A percentile compares a stretch with the other conserved stretches of the same genome.
These are phyloP conservation scores for Drosophila sechellia DNA, from an alignment of 1,140 invertebrate genomes.

Conservation along the genomic window DNA sequence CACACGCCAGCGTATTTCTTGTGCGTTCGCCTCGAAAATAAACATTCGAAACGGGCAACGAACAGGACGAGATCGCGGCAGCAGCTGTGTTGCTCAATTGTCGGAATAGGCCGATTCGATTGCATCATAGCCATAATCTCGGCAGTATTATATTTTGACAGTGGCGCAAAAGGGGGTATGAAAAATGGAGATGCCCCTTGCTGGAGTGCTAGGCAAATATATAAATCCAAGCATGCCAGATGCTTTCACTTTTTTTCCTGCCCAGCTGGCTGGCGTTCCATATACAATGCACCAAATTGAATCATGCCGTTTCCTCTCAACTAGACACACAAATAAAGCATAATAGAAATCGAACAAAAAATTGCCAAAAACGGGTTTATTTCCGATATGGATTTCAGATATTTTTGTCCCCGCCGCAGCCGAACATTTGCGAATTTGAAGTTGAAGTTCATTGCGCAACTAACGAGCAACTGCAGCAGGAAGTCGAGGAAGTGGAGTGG, in stretches of 20 bases:
- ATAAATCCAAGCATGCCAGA: conserved; percentile 12
- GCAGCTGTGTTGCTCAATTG: conserved; percentile 50
- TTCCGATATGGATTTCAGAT: conserved; percentile 63
- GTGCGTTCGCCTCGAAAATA: conserved; percentile 45
- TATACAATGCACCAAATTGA: conserved; percentile 51
- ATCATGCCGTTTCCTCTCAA: conserved; percentile 63
- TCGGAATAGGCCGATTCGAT: conserved; percentile 49
- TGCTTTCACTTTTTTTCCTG: conserved; percentile 72
- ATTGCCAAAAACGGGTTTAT: conserved; percentile 60
- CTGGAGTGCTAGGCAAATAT: conserved; percentile 41
- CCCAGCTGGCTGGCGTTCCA: conserved; percentile 13
- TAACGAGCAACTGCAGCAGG: conserved; percentile 56
- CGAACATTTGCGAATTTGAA: conserved; percentile 37
- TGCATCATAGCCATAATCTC: conserved; percentile 55
- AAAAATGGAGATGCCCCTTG: conserved; percentile 37
- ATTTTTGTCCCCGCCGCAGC: conserved; percentile 43
- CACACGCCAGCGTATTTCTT: conserved; percentile 38
- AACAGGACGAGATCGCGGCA: conserved; percentile 42
- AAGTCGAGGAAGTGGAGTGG: conserved; percentile 71
- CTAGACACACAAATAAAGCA: conserved; percentile 13
- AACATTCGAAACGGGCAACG: conserved; percentile 35
- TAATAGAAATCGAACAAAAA: conserved; percentile 37
- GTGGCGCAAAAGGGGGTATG: background rate
- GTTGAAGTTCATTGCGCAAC: conserved; percentile 73
- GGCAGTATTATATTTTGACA: conserved; percentile 3